A percentile compares a stretch with the other conserved stretches of the same genome.
phyloP scores from a whole-genome alignment of 2,113 vertebrate genomes.

The Austrofundulus limnaeus region DNA sequence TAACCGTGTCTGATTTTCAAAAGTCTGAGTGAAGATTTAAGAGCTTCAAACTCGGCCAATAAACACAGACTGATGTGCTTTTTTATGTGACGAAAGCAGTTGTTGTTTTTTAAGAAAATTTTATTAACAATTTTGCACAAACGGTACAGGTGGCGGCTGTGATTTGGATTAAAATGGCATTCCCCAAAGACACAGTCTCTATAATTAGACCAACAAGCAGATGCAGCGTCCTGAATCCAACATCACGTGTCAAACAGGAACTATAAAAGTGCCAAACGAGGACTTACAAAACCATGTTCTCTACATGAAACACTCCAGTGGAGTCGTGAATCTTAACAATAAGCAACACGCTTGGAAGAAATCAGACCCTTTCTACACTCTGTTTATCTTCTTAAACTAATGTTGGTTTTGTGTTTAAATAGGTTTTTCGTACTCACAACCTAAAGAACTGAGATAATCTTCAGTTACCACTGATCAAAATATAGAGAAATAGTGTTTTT shows the following conservation, averaged over 20 bases:
- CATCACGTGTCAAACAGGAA: neutral
- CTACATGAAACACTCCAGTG: neutral
- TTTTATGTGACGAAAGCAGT: neutral
- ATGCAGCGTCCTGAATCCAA: neutral
- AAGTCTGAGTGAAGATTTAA: neutral
- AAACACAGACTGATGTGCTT: neutral
- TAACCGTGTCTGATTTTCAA: neutral
- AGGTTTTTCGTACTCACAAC: too few species aligned
- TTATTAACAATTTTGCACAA: neutral
- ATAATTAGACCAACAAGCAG: constrained; percentile 1
- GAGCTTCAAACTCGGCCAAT: neutral
- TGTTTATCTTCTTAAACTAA: too few species aligned
- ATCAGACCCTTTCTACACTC: neutral
- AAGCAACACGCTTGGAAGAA: neutral
- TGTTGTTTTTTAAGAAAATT: too few species aligned
- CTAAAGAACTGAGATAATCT: too few species aligned
- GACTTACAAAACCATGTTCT: neutral
- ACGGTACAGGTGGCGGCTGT: neutral
- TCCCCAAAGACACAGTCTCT: neutral
- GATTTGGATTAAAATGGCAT: neutral
- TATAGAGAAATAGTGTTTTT: too few species aligned
- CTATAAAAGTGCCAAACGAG: neutral
- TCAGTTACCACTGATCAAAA: too few species aligned
- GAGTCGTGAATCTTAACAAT: neutral
- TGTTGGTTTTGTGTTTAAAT: too few species aligned